phyloP scores from a whole-genome alignment of 35 echinoderm and acorn worm species.

The Patiria miniata region DNA sequence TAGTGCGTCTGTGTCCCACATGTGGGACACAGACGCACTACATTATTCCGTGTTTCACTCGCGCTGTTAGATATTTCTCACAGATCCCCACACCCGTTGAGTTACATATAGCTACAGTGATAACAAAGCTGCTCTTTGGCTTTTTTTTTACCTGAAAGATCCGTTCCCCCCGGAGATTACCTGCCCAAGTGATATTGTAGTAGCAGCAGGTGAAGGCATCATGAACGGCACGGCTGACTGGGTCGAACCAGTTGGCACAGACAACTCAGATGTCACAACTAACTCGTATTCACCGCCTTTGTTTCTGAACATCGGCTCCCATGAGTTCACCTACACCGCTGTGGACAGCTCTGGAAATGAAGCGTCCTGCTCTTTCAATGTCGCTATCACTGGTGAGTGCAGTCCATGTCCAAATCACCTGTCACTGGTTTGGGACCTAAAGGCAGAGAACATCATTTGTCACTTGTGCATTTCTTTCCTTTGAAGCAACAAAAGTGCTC shows the following conservation, averaged over 20 bases:
- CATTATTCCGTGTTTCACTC: too few relatives aligned
- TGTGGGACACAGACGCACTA: too few relatives aligned
- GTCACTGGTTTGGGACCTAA: too few relatives aligned
- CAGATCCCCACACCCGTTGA: too few relatives aligned
- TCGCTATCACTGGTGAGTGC: neutral
- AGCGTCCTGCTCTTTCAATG: neutral
- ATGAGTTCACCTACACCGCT: neutral
- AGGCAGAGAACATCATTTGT: too few relatives aligned
- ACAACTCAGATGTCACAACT: neutral
- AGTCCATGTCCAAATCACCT: neutral
- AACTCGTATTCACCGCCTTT: neutral
- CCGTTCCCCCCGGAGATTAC: neutral
- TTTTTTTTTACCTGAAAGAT: neutral
- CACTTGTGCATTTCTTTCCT: too few relatives aligned
- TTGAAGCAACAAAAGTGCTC: too few relatives aligned
- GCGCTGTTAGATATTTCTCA: too few relatives aligned
- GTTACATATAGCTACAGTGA: too few relatives aligned
- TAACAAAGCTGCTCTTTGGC: too few relatives aligned
- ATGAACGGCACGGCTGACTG: neutral
- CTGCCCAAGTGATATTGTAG: neutral
- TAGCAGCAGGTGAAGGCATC: neutral
- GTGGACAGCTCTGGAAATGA: neutral
- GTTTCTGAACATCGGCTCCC: neutral
- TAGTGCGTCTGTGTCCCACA: too few relatives aligned
- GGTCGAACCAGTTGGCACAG: neutral